Base-by-base conservation (phyloP, 2,888 invertebrate genomes). In the Catotricha subobsoleta region DNA sequence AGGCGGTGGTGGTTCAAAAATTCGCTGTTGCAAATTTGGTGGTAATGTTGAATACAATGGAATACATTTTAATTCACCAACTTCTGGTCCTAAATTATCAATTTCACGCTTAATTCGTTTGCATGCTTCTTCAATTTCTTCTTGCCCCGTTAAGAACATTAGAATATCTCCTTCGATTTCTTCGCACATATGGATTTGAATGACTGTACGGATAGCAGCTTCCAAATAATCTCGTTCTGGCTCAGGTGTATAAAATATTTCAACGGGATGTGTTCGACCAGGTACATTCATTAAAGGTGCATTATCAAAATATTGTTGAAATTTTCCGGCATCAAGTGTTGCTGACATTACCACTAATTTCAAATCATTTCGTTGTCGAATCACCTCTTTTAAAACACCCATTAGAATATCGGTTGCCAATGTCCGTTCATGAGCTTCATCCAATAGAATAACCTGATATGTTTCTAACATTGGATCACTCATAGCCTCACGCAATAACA, bases 321-420 rank as follows among this genome's bases (percentile, higher is more conserved):
- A 99, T 62, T 99, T 99, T 5, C 97, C 98, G 36, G 98, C 97
- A 62, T 99, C 98, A 23, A 99, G 66, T 0, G 98, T 99, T 1
- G 98, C 98, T 46, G 94, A 94, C 98, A 99, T 99, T 53, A 99
- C 87, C 46, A 99, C 91, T 43, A 99, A 69, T 62, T 98, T 98
- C 43, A 99, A 68, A 60, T 98, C 97, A 0, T 72, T 64, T 19
- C 98, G 70, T 52, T 95, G 92, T 48, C 62, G 54, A 27, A 63
- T 86, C 0, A 98, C 94, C 66, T 99, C 97, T 60, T 98, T 95
- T 1, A 92, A 63, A 0, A 99, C 88, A 29, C 98, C 98, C 98
- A 99, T 99, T 1, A 99, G 67, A 42, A 99, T 92, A 58, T 99
- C 98, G 0, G 98, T 99, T 0, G 97, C 94, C 30, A 99, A 65